A percentile compares a stretch with the other conserved stretches of the same genome.
These are phyloP conservation scores for Lacanobia wlatinum DNA, from an alignment of 2,888 invertebrate species.

Conservation along the genomic window DNA sequence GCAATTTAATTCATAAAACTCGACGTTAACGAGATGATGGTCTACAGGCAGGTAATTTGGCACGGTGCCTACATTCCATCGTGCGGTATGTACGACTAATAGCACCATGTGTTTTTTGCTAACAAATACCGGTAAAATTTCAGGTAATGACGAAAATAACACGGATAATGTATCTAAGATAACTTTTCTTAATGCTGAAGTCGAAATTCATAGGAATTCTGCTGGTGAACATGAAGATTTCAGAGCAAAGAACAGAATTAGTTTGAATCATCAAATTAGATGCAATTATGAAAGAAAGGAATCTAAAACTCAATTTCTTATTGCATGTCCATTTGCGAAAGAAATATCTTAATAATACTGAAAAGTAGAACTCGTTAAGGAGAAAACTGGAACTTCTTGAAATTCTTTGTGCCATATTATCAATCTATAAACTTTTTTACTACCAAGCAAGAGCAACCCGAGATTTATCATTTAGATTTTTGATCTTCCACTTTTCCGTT, in stretches of 20 bases:
- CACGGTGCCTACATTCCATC: conserved; percentile 82
- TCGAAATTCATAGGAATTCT: conserved; percentile 49
- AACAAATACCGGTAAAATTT: conserved; percentile 75
- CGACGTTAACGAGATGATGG: conserved; percentile 75
- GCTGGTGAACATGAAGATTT: conserved; percentile 24
- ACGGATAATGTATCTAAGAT: conserved; percentile 64
- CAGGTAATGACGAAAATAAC: conserved; percentile 80
- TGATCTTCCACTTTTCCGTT: background rate
- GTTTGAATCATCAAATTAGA: conserved; percentile 44
- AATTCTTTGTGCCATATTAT: conserved; percentile 25
- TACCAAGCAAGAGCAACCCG: conserved; percentile 10
- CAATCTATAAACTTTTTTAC: conserved; percentile 11
- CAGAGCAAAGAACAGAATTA: conserved; percentile 16
- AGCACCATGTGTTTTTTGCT: conserved; percentile 77
- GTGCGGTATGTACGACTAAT: conserved; percentile 77
- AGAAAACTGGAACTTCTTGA: conserved; percentile 33
- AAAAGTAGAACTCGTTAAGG: conserved; percentile 25
- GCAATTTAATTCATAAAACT: conserved; percentile 79
- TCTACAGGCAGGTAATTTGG: conserved; percentile 81
- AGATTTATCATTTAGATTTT: background rate
- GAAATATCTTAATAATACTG: conserved; percentile 27
- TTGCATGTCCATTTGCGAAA: conserved; percentile 17
- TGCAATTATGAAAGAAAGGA: conserved; percentile 39
- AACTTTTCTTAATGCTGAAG: conserved; percentile 42
- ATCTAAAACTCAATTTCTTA: conserved; percentile 23